Evolutionary conservation across 23 tunicate species (phyloP).

Genomic region (Pegea sp.): DNA sequence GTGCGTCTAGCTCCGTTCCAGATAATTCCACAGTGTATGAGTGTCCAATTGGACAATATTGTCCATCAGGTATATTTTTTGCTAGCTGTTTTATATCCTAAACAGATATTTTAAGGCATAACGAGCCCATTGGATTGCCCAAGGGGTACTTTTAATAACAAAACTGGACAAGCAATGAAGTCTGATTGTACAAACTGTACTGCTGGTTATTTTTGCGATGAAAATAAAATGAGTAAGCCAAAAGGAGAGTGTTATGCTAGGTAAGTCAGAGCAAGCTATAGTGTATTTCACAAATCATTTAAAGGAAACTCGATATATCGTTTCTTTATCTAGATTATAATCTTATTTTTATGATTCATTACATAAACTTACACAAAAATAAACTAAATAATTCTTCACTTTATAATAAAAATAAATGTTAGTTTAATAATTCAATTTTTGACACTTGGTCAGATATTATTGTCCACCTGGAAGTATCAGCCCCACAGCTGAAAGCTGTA

Average conservation of each 20-base stretch:
- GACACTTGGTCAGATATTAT: slow-evolving; percentile 56
- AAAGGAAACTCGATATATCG: too few relatives aligned
- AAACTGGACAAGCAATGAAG: slow-evolving; percentile 20
- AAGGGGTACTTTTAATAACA: slow-evolving; percentile 56
- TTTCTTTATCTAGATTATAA: too few relatives aligned
- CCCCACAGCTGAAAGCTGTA: slow-evolving; percentile 25
- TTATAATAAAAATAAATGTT: neutral
- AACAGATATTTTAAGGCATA: neutral
- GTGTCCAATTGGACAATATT: slow-evolving; percentile 67
- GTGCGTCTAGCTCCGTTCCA: slow-evolving; percentile 36
- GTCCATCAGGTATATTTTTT: slow-evolving; percentile 28
- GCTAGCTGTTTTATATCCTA: neutral
- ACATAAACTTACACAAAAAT: slow-evolving; percentile 1
- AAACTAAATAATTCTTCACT: slow-evolving; percentile 3
- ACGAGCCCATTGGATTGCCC: slow-evolving; percentile 15
- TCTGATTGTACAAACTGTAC: slow-evolving; percentile 57
- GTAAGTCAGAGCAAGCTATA: slow-evolving; percentile 6
- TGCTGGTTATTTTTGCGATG: slow-evolving; percentile 75
- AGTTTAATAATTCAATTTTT: neutral
- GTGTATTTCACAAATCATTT: neutral
- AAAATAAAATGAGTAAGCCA: slow-evolving; percentile 15
- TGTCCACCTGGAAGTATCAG: slow-evolving; percentile 30
- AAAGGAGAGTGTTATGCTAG: slow-evolving; percentile 32
- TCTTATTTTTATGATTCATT: too few relatives aligned
- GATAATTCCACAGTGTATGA: slow-evolving; percentile 45